A percentile compares a stretch with the other conserved stretches of the same genome.
These are phyloP conservation scores for Gymnosoma rotundatum DNA, from an alignment of 2,888 invertebrate genomes.

Conservation along the genomic window DNA sequence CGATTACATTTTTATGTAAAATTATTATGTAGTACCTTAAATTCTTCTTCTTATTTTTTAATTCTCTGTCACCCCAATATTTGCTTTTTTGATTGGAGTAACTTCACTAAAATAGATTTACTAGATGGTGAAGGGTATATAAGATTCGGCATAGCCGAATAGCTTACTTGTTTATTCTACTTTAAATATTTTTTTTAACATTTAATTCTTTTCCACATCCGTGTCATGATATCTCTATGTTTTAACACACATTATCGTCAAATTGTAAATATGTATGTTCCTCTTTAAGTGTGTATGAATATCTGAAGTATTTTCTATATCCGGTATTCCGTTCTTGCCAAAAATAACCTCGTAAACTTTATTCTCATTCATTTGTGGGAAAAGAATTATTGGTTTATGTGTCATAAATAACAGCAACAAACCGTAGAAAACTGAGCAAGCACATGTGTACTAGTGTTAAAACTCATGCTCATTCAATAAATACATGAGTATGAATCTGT, in stretches of 20 bases:
- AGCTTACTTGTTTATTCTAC: too few species aligned
- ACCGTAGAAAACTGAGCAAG: slow-evolving; percentile 52
- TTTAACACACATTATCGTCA: neutral
- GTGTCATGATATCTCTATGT: neutral
- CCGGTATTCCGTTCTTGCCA: slow-evolving; percentile 49
- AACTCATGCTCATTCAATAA: neutral
- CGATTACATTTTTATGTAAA: too few species aligned
- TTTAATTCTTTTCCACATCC: too few species aligned
- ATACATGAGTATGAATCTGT: neutral
- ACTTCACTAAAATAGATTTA: too few species aligned
- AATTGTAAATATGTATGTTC: slow-evolving; percentile 28
- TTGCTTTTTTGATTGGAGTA: too few species aligned
- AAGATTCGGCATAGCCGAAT: too few species aligned
- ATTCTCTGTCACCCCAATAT: too few species aligned
- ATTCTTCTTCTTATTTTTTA: too few species aligned
- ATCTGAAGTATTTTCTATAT: slow-evolving; percentile 24
- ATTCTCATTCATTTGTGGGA: slow-evolving; percentile 48
- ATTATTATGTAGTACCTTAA: too few species aligned
- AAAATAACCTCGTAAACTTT: slow-evolving; percentile 56
- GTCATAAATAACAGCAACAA: slow-evolving; percentile 65
- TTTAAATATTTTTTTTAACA: too few species aligned
- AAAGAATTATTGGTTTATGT: slow-evolving; percentile 58
- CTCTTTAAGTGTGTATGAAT: slow-evolving; percentile 16
- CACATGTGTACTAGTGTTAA: slow-evolving; percentile 46
- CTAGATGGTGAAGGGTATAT: too few species aligned